Evolutionary conservation across 2,113 vertebrate genomes (phyloP).

Genomic region (Chlamydotis undulata): DNA sequence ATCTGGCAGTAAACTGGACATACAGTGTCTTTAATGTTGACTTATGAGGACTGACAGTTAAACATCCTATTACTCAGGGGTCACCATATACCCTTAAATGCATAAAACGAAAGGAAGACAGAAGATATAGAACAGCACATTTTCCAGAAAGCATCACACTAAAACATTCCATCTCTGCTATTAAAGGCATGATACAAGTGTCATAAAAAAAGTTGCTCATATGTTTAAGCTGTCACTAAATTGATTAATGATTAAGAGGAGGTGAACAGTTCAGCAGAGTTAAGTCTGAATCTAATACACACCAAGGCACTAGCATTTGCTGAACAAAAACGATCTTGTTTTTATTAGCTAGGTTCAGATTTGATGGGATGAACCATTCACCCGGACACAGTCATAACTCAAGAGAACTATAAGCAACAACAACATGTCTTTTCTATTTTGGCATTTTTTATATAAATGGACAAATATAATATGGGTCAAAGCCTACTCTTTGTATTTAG

Average conservation of each 20-base stretch:
- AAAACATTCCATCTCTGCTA: constrained; percentile 49
- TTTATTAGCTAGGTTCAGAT: constrained; percentile 71
- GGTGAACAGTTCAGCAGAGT: constrained; percentile 77
- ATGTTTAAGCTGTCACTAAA: constrained; percentile 64
- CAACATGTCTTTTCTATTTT: neutral
- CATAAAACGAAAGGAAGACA: constrained; percentile 16
- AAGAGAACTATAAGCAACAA: constrained; percentile 9
- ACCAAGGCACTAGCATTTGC: constrained; percentile 29
- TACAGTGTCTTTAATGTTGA: constrained; percentile 49
- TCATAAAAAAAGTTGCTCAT: constrained; percentile 63
- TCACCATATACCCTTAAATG: constrained; percentile 6
- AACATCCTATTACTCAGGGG: neutral
- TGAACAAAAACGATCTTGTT: constrained; percentile 23
- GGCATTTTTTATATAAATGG: neutral
- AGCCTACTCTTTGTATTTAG: neutral
- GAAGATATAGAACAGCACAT: neutral
- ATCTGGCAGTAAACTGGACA: constrained; percentile 25
- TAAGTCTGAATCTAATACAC: constrained; percentile 61
- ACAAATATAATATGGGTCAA: neutral
- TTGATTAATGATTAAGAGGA: constrained; percentile 71
- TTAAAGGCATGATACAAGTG: constrained; percentile 59
- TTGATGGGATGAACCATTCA: constrained; percentile 67
- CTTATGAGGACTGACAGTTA: constrained; percentile 43
- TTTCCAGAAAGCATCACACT: constrained; percentile 11
- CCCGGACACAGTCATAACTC: constrained; percentile 43